These are phyloP conservation scores for Drosophila nr. medialis DNA, from an alignment of 2,888 invertebrate species.

Conservation along the genomic window DNA sequence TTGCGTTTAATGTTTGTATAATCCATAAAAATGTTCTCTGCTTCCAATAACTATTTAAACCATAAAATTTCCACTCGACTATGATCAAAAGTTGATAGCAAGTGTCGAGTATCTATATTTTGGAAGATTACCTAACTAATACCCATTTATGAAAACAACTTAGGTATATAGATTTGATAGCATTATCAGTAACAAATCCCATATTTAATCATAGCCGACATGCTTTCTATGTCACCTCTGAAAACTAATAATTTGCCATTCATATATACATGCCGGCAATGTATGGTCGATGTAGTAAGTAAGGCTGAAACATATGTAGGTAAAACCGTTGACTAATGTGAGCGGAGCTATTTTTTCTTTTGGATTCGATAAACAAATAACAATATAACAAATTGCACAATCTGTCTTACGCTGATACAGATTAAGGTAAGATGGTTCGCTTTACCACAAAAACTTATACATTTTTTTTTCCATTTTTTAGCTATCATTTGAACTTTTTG, in stretches of 20 bases:
- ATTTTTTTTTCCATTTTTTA: background rate
- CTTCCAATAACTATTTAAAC: background rate
- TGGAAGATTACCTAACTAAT: conserved; percentile 1
- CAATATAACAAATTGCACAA: background rate
- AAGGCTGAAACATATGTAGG: background rate
- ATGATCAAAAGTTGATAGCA: conserved; percentile 7
- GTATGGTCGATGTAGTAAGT: background rate
- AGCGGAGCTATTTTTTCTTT: background rate
- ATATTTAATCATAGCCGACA: conserved; percentile 2
- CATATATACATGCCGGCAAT: background rate
- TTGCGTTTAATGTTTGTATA: conserved; percentile 67
- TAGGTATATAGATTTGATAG: conserved; percentile 8
- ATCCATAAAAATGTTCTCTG: conserved; percentile 14
- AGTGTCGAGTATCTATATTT: background rate
- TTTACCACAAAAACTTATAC: background rate
- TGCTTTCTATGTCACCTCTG: background rate
- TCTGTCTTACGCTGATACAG: background rate
- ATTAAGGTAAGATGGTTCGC: background rate
- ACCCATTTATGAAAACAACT: background rate
- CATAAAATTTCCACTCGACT: background rate
- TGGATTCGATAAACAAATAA: background rate
- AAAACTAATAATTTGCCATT: background rate
- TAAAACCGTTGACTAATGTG: background rate
- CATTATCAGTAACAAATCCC: background rate
- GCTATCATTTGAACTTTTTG: background rate